A percentile compares a stretch with the other conserved stretches of the same genome.
Conservation (phyloP, 2,797 vertebrate genomes). For the Sphenodon punctatus region DNA sequence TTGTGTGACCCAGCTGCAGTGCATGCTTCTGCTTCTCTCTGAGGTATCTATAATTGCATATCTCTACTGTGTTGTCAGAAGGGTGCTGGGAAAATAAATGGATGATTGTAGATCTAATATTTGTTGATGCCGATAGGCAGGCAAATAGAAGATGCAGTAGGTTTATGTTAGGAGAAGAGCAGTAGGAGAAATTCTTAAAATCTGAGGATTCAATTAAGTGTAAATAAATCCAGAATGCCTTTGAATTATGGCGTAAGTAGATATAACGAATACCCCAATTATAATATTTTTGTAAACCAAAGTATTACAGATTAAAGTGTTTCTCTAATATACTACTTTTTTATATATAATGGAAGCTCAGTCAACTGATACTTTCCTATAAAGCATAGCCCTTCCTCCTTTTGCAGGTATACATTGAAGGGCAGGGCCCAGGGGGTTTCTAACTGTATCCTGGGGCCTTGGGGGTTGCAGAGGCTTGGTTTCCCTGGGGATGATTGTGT, state of each 20-base stretch:
- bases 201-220: slow-evolving; percentile 40
- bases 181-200: slow-evolving; percentile 35
- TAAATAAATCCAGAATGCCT: slow-evolving; percentile 44
- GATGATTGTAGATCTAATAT: too few species aligned
- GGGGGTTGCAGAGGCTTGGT: too few species aligned
- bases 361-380: slow-evolving; percentile 55
- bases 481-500: too few species aligned
- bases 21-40: too few species aligned
- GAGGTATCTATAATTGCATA: too few species aligned
- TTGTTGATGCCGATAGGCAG: background rate
- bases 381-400: too few species aligned
- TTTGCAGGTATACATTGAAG: too few species aligned
- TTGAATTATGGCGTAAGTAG: slow-evolving; percentile 68
- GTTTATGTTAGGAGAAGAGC: slow-evolving; percentile 11
- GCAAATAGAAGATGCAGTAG: background rate
- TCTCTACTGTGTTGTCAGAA: too few species aligned
- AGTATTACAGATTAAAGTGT: slow-evolving; percentile 62
- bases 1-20: too few species aligned
- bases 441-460: too few species aligned
- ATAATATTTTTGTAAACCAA: slow-evolving; percentile 62
- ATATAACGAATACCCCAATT: slow-evolving; percentile 61
- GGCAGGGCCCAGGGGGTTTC: too few species aligned
- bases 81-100: too few species aligned
- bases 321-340: slow-evolving; percentile 46
- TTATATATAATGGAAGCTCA: slow-evolving; percentile 58